Evolutionary conservation across 2,113 vertebrate species (phyloP).

Genomic region (Chloropsis hardwickii): DNA sequence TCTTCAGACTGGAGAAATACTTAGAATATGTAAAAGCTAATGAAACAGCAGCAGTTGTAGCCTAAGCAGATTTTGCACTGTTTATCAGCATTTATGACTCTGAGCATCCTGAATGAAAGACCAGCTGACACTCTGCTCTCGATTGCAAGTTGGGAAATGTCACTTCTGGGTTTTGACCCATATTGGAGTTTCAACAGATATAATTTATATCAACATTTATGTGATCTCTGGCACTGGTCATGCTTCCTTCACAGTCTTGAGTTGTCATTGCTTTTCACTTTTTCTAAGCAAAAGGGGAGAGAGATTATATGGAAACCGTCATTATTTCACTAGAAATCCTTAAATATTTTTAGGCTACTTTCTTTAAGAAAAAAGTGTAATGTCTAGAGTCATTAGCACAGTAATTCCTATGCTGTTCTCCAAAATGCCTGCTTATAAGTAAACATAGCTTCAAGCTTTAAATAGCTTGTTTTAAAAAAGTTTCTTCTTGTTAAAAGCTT

Average conservation of each 20-base stretch:
- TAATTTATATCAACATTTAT: not conserved
- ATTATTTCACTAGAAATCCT: not conserved
- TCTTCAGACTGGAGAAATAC: not conserved
- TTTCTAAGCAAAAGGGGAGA: not conserved
- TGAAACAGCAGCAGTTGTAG: not conserved
- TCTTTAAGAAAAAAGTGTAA: not conserved
- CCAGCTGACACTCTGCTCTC: not conserved
- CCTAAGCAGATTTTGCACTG: not conserved
- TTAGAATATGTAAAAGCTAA: not conserved
- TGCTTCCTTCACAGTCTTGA: not conserved
- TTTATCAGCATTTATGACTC: not conserved
- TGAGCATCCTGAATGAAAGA: not conserved
- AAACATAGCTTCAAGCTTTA: not conserved
- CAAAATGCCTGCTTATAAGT: not conserved
- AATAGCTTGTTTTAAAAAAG: not conserved
- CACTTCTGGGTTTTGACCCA: not conserved
- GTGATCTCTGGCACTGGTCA: not conserved
- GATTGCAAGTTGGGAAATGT: not conserved
- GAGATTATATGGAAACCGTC: not conserved
- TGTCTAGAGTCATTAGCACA: not conserved
- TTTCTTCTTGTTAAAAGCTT: not conserved
- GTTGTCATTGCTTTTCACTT: not conserved
- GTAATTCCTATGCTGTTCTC: not conserved
- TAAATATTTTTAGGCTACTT: not conserved
- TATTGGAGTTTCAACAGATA: not conserved